Evolutionary conservation across 2,888 invertebrate species (phyloP).

Genomic region (Harpalus rufipes): DNA sequence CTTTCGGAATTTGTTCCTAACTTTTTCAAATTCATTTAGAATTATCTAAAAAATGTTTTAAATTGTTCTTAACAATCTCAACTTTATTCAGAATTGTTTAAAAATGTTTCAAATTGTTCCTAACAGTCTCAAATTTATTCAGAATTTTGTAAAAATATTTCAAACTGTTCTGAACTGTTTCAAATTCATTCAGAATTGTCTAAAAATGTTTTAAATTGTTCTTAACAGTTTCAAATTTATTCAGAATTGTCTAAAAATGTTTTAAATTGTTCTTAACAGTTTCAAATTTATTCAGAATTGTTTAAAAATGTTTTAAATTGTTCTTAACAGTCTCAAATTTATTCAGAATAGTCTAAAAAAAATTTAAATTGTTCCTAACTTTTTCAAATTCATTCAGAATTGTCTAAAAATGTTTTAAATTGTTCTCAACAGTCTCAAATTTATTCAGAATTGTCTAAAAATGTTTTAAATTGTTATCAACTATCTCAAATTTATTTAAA

Average conservation of each 20-base stretch:
- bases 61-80: background rate
- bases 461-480: background rate
- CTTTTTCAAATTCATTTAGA: background rate
- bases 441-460: background rate
- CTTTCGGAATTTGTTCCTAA: too few species aligned
- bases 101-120: background rate
- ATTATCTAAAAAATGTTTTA: background rate
- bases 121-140: background rate
- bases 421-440: background rate
- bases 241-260: too few species aligned
- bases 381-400: background rate
- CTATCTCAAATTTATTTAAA: background rate
- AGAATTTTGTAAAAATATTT: background rate
- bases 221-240: too few species aligned
- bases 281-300: too few species aligned
- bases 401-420: background rate
- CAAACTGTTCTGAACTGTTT: background rate
- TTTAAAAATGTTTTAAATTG: too few species aligned
- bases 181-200: too few species aligned
- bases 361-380: background rate
- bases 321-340: too few species aligned
- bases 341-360: too few species aligned
- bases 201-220: too few species aligned
- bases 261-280: too few species aligned
- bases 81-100: background rate